Evolutionary conservation across 2,797 vertebrate species (phyloP).

Genomic region (Merluccius polli): DNA sequence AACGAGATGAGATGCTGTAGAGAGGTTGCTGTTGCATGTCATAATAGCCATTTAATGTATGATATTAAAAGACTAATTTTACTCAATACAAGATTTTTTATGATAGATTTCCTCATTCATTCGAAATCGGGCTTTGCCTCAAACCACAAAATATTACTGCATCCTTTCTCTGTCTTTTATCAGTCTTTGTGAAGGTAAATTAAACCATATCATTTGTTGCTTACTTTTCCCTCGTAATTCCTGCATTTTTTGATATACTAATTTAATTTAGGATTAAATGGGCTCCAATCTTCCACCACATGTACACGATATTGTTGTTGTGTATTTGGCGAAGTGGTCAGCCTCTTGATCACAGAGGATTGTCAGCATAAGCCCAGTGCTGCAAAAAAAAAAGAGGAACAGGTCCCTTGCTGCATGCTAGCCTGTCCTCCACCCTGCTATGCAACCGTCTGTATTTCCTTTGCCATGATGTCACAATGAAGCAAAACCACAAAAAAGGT

Average conservation of each 20-base stretch:
- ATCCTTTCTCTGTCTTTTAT: background rate
- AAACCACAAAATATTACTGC: background rate
- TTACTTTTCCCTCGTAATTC: background rate
- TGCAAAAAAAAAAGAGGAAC: slow-evolving; percentile 64
- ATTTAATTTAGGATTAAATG: background rate
- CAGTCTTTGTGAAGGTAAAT: background rate
- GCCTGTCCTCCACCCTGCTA: slow-evolving; percentile 64
- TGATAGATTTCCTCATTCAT: background rate
- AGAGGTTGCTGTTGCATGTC: background rate
- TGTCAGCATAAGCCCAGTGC: slow-evolving; percentile 53
- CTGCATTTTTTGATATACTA: background rate
- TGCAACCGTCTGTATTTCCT: background rate
- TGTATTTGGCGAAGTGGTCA: background rate
- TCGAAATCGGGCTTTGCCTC: background rate
- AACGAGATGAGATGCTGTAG: background rate
- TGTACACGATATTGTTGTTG: background rate
- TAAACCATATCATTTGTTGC: background rate
- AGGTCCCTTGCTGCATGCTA: slow-evolving; percentile 72
- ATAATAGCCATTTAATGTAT: background rate
- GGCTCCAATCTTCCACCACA: background rate
- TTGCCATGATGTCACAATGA: background rate
- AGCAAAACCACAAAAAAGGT: background rate
- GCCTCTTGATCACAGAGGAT: slow-evolving; percentile 16
- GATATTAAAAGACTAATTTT: background rate
- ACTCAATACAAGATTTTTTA: background rate